Conservation (phyloP, 2,888 invertebrate species). For the Cylindroiulus punctatus region DNA sequence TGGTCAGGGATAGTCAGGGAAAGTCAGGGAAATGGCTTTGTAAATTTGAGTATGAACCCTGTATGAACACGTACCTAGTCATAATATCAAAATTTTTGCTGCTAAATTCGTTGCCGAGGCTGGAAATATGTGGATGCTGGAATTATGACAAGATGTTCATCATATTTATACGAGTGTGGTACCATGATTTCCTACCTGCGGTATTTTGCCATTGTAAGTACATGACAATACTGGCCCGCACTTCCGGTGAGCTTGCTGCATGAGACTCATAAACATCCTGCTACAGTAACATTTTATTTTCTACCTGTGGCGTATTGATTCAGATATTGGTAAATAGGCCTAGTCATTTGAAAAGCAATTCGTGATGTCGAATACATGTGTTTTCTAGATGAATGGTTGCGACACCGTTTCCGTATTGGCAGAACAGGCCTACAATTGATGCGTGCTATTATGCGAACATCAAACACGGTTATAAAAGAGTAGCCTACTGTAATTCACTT, state of each 20-base stretch:
- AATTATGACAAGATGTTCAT: not conserved
- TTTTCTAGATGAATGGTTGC: not conserved
- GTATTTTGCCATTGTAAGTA: not conserved
- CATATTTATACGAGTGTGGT: no score
- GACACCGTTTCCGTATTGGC: not conserved
- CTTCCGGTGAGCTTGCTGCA: not conserved
- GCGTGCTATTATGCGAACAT: no score
- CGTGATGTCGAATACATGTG: not conserved
- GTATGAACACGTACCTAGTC: no score
- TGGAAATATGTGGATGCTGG: no score
- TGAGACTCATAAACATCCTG: not conserved
- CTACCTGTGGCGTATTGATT: not conserved
- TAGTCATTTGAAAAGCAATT: not conserved
- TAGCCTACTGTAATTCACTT: no score
- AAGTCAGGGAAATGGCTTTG: no score
- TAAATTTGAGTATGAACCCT: no score
- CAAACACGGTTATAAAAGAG: no score
- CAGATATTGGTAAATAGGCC: not conserved
- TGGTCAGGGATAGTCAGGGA: no score
- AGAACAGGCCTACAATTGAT: no score
- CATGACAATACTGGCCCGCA: not conserved
- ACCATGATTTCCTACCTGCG: not conserved
- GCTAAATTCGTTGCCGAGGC: not conserved
- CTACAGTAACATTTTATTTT: not conserved
- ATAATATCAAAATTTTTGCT: no score